Base-by-base conservation (phyloP, 1,140 invertebrate genomes). In the Nixonia krombeini region DNA sequence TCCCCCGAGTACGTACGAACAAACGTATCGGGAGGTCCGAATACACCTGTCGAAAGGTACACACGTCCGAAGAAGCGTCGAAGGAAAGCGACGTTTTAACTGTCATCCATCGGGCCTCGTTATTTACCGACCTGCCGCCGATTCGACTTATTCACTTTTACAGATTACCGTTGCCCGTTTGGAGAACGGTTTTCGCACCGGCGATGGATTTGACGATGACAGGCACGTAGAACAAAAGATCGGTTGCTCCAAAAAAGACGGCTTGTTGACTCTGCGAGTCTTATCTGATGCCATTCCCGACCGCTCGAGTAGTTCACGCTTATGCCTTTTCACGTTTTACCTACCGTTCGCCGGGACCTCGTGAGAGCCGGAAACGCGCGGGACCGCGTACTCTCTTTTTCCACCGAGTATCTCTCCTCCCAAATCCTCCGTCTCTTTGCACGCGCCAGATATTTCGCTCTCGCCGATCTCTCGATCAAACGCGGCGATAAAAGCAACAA, bases 301-400 rank as follows among this genome's bases (percentile, higher is more conserved):
- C 37, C n/a, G 15, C 8, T 7, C 37, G 13, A 40, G n/a, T 31
- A 40, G n/a, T 31, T 31, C 9, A n/a, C 29, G 9, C 10, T 31
- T 31, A 31, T 31, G 29, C 10, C 29, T 31, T 31, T 31, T 31
- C 10, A 31, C 3, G 10, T 31, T 31, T 2, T 31, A 31, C 29
- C 8, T 31, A 31, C 10, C 29, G 29, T 31, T 2, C 29, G 3
- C 29, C 9, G 2, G 10, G 10, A 12, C 29, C 29, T n/a, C 29
- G 29, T 31, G 29, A 31, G 29, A 31, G 9, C 29, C 29, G 29
- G 29, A 31, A 31, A 31, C 29, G n/a, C n/a, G n/a, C n/a, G n/a
- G n/a, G n/a, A n/a, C n/a, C n/a, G n/a, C n/a, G n/a, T n/a, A n/a
- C n/a, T n/a, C n/a, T n/a, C n/a, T n/a, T n/a, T n/a, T n/a, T n/a